Base-by-base conservation (phyloP, 2,113 vertebrate genomes). In the Patagioenas fasciata region DNA sequence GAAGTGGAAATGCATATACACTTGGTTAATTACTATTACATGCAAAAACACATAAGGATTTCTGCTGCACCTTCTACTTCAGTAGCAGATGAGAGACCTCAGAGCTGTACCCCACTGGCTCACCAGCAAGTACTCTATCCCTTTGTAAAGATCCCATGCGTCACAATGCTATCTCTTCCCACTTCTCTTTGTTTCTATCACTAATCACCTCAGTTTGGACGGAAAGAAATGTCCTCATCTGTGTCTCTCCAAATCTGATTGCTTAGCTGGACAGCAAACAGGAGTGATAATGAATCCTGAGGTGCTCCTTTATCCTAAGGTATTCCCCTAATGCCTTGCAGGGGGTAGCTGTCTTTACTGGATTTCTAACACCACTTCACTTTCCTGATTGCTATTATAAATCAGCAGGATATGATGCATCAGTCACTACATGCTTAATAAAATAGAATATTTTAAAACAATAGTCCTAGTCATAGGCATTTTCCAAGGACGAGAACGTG, bases 381-480 rank as follows among this genome's bases (percentile, higher is more conserved):
- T 31, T 29, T 29, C 58, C 69, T 75, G 81, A 81, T 24, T 61
- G 47, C 64, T 90, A 12, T 77, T 79, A 62, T 53, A 93, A 73
- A 94, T 79, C 78, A 88, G 25, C 78, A 67, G 64, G 44, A 79
- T 72, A 44, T 20, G 74, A 92, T 90, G 72, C 89, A 95, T 60
- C 81, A 81, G 80, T 61, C 50, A 29, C 50, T 40, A 36, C 29
- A 70, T 36, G 26, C 50, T 86, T 85, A 88, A 29, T 34, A 89
- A 78, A 53, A 74, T 23, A 80, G 38, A 71, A 4, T 50, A 67
- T 81, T 93, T 89, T n/a, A 81, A 91, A 97, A 72, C 62, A 94
- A 81, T 5, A 69, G 25, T 26, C 44, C 31, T 58, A 61, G 40
- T 90, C 57, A 82, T 38, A 84, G 15, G 51, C 17, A 31, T 6